phyloP scores from a whole-genome alignment of 2,113 vertebrate genomes.

The Hemiprocne comata region DNA sequence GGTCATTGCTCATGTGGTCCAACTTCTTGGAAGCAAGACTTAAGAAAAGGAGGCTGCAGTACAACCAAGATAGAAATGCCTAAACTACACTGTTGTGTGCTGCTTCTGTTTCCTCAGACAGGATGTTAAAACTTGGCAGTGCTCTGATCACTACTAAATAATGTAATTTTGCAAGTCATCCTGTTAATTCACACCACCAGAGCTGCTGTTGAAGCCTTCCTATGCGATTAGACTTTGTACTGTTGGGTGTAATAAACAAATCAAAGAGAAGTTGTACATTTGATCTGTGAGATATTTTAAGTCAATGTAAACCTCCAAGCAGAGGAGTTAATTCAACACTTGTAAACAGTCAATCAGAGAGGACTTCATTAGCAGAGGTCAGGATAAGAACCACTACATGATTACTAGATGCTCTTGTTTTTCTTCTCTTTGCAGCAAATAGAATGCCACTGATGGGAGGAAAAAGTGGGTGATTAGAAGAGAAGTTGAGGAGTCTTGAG shows the following conservation, averaged over 20 bases:
- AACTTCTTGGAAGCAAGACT: neutral
- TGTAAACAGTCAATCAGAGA: neutral
- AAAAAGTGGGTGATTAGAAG: neutral
- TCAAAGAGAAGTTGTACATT: neutral
- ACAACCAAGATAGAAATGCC: neutral
- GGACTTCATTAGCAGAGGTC: neutral
- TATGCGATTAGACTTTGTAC: neutral
- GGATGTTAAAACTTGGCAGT: neutral
- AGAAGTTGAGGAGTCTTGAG: neutral
- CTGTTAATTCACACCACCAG: neutral
- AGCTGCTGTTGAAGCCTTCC: neutral
- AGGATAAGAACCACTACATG: neutral
- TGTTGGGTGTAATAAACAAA: neutral
- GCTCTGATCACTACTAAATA: neutral
- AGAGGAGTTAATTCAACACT: neutral
- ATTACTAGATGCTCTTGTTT: neutral
- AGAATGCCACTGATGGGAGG: neutral
- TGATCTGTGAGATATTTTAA: neutral
- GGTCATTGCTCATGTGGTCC: neutral
- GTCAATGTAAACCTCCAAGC: neutral
- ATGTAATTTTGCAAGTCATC: neutral
- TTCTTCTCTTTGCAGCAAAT: neutral
- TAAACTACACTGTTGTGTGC: neutral
- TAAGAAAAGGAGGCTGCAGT: neutral
- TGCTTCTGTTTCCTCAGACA: neutral